phyloP scores from a whole-genome alignment of 2,113 vertebrate genomes.

The Neogobius melanostomus region DNA sequence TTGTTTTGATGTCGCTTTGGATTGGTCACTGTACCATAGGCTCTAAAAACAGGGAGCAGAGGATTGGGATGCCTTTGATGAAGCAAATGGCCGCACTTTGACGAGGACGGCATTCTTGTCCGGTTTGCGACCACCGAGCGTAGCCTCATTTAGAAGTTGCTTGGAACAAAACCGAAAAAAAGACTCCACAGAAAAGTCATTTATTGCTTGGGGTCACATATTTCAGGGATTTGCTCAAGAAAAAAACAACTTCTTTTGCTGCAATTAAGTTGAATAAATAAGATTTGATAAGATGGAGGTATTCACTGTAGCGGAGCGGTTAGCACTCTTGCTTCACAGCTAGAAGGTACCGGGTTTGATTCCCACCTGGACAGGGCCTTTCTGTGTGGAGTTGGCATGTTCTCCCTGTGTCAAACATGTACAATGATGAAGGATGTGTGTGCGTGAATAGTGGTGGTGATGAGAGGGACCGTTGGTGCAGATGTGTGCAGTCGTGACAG shows the following conservation, averaged over 20 bases:
- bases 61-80: slow-evolving; percentile 51
- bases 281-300: no score
- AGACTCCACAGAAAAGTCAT: background rate
- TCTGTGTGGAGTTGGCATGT: no score
- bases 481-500: no score
- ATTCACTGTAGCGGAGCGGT: no score
- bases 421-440: no score
- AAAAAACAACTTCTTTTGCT: background rate
- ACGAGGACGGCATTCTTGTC: slow-evolving; percentile 46
- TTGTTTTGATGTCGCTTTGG: slow-evolving; percentile 43
- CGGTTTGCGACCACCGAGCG: slow-evolving; percentile 52
- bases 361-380: no score
- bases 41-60: slow-evolving; percentile 35
- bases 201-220: background rate
- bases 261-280: no score
- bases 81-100: slow-evolving; percentile 42
- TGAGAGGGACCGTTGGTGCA: no score
- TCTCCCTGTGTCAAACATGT: no score
- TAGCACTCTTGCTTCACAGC: no score
- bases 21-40: slow-evolving; percentile 32
- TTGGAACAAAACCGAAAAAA: background rate
- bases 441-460: no score
- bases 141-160: slow-evolving; percentile 48
- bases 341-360: no score
- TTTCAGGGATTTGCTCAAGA: background rate